A percentile compares a stretch with the other conserved stretches of the same genome.
Conservation (phyloP, 2,113 vertebrate genomes). For the Polyodon spathula region DNA sequence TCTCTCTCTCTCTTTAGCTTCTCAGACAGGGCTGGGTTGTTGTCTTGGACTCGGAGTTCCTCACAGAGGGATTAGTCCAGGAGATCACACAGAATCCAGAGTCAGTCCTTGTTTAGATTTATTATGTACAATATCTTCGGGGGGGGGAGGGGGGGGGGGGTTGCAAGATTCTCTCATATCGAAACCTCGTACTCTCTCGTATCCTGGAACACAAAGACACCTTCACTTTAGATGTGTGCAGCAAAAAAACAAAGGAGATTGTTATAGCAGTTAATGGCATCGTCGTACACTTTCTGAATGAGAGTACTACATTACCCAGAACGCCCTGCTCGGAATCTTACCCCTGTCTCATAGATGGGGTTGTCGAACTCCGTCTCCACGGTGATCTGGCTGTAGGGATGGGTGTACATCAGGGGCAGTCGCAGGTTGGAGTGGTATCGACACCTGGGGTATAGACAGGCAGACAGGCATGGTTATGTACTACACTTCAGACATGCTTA, state of each 20-base stretch:
- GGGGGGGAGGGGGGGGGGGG: constrained; percentile 20
- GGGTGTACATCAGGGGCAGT: constrained; percentile 88
- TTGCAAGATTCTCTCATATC: constrained; percentile 57
- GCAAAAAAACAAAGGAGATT: background rate
- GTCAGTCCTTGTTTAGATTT: constrained; percentile 27
- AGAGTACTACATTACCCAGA: too few relatives aligned
- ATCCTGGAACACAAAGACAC: constrained; percentile 57
- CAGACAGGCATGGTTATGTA: background rate
- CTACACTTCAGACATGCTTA: background rate
- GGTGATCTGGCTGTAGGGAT: constrained; percentile 96
- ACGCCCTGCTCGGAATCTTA: constrained; percentile 47
- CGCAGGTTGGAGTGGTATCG: constrained; percentile 83
- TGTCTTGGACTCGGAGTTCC: background rate
- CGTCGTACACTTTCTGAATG: too few relatives aligned
- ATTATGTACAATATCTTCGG: constrained; percentile 28
- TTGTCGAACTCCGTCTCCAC: constrained; percentile 97
- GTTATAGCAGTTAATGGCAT: background rate
- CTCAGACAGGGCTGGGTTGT: background rate
- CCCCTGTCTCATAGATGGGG: constrained; percentile 93
- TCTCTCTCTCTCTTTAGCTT: constrained; percentile 5
- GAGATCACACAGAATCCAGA: too few relatives aligned
- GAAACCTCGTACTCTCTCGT: constrained; percentile 95
- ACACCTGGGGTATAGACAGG: constrained; percentile 54
- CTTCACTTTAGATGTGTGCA: too few relatives aligned
- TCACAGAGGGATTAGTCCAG: constrained; percentile 15